Conservation (phyloP, 2,113 vertebrate species). For the Cyanistes caeruleus region DNA sequence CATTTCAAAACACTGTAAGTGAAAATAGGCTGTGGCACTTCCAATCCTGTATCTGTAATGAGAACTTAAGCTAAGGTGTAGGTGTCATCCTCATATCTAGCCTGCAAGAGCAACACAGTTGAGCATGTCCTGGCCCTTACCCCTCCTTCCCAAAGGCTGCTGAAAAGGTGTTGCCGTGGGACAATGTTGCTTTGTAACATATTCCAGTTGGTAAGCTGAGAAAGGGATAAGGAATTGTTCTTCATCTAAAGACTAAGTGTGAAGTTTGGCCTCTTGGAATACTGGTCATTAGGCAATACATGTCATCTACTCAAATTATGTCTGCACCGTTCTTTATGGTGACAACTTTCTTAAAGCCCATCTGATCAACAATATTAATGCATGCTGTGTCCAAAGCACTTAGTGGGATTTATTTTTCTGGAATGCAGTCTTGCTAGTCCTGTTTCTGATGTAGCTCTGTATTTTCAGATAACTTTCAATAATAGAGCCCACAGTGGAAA, state of each 20-base stretch:
- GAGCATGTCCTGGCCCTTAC: neutral
- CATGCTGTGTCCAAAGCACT: neutral
- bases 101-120: neutral
- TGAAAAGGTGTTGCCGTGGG: neutral
- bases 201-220: neutral
- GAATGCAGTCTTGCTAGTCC: neutral
- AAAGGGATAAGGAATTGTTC: neutral
- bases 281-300: fast-evolving
- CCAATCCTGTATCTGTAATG: neutral
- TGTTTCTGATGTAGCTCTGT: constrained; percentile 3
- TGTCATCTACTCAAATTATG: neutral
- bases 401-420: neutral
- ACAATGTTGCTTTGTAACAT: neutral
- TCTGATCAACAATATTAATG: neutral
- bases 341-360: neutral
- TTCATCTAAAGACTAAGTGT: neutral
- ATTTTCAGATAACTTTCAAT: constrained; percentile 88
- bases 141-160: neutral
- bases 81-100: neutral
- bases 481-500: constrained; percentile 93
- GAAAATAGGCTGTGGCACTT: neutral
- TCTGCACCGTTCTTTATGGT: neutral
- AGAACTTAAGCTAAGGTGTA: neutral
- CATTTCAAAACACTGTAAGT: constrained; percentile 86
- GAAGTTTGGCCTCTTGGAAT: neutral